Percentiles rank a stretch among this genome's conserved stretches.
Evolutionary conservation across 2,113 vertebrate species (phyloP).

Genomic region (Mellivora capensis): DNA sequence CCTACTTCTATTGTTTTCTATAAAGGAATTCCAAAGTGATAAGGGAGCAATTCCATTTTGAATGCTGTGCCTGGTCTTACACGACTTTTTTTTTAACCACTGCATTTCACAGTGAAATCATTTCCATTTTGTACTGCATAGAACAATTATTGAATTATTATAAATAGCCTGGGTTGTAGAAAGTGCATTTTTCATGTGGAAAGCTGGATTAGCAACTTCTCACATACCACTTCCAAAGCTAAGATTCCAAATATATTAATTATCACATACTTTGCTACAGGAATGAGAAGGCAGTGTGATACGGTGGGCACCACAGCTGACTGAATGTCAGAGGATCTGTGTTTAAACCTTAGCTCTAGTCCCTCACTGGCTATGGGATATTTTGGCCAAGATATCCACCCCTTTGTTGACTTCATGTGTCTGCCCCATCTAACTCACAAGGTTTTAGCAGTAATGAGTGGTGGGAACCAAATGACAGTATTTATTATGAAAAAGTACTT

Average conservation of each 20-base stretch:
- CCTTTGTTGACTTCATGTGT: background rate
- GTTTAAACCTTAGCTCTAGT: background rate
- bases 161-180: background rate
- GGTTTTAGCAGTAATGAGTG: background rate
- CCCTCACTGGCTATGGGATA: background rate
- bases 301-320: background rate
- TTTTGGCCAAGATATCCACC: background rate
- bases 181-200: background rate
- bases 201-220: background rate
- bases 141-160: slow-evolving; percentile 39
- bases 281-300: background rate
- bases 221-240: background rate
- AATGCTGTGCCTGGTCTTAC: background rate
- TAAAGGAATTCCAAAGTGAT: background rate
- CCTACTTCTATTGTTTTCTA: background rate
- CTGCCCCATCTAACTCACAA: background rate
- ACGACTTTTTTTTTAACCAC: background rate
- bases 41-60: background rate
- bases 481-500: background rate
- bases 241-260: background rate
- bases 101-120: background rate
- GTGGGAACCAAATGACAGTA: background rate
- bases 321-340: background rate
- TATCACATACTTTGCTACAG: background rate
- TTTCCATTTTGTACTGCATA: background rate